Base-by-base conservation (phyloP, 2,797 vertebrate species). In the Phoebastria nigripes region DNA sequence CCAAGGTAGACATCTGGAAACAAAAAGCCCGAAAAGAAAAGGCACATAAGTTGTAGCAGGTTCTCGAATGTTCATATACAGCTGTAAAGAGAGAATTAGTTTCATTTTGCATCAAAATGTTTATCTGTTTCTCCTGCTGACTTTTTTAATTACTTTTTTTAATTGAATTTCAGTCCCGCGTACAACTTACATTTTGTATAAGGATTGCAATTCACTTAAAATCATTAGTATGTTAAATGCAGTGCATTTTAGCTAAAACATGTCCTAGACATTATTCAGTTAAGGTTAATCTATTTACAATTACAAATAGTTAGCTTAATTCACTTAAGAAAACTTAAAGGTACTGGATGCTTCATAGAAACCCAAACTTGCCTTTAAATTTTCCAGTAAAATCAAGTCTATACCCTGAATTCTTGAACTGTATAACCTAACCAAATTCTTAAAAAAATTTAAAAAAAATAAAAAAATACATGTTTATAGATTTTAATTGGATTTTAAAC, bases 31-130 rank as follows among this genome's bases (percentile, higher is more conserved):
- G 31, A 16, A 46, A 90, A 73, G 63, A 55, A n/a, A 78, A 94
- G 39, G 29, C 55, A 28, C 3, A 2, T 26, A 49, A 61, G 44
- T 91, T 63, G 54, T 66, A 4, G 2, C n/a, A 39, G 47, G 62
- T 77, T 90, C 82, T 95, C 0, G 4, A 78, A 69, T 39, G 84
- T 71, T 78, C 6, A 8, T 54, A 37, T 56, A 12, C 56, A 79
- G 71, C 35, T 97, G 71, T 87, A 82, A 96, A 95, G 93, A 93
- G 77, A 79, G 81, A 92, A 78, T 90, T 91, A 56, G 87, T 93
- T 96, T 94, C 94, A 93, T 97, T 97, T 97, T 97, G 94, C 96
- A 96, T 97, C 94, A 96, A 96, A 96, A 95, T 96, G 87, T 94
- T 92, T 83, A 83, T 88, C 63, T 84, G 87, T 93, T 96, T 87